These are phyloP conservation scores for Buathra laborator DNA, from an alignment of 2,888 invertebrate species.

Conservation along the genomic window DNA sequence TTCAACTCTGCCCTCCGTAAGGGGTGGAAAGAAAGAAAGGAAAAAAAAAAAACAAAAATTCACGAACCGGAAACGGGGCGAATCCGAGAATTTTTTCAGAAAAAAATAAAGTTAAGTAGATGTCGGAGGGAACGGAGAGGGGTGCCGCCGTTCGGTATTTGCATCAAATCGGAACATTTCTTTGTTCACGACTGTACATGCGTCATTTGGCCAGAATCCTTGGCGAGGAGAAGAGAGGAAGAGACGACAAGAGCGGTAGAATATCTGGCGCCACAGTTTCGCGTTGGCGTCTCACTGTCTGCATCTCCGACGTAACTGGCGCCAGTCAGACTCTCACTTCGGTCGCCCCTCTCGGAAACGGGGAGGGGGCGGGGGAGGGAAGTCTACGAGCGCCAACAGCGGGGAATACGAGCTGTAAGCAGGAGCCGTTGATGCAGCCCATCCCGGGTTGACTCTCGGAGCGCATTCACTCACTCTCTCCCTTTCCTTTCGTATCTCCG, in stretches of 20 bases:
- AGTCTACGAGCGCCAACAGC: neutral
- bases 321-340: constrained; percentile 76
- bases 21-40: neutral
- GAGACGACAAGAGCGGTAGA: constrained; percentile 60
- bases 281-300: constrained; percentile 78
- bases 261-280: constrained; percentile 78
- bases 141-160: neutral
- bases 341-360: neutral
- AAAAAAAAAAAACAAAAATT: neutral
- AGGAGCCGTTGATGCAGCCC: constrained; percentile 31
- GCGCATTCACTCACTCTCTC: constrained; percentile 68
- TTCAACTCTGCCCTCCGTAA: neutral
- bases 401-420: constrained; percentile 39
- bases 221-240: neutral
- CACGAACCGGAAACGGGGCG: neutral
- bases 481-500: constrained; percentile 1
- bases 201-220: constrained; percentile 30
- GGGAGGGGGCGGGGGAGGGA: neutral
- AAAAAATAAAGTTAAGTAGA: constrained; percentile 8
- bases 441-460: constrained; percentile 67
- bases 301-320: constrained; percentile 76
- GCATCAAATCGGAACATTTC: constrained; percentile 7
- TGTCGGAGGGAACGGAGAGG: neutral
- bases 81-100: neutral
- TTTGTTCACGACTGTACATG: constrained; percentile 43